Conservation (phyloP, 2,888 invertebrate genomes). For the Drosophila multiciliata region DNA sequence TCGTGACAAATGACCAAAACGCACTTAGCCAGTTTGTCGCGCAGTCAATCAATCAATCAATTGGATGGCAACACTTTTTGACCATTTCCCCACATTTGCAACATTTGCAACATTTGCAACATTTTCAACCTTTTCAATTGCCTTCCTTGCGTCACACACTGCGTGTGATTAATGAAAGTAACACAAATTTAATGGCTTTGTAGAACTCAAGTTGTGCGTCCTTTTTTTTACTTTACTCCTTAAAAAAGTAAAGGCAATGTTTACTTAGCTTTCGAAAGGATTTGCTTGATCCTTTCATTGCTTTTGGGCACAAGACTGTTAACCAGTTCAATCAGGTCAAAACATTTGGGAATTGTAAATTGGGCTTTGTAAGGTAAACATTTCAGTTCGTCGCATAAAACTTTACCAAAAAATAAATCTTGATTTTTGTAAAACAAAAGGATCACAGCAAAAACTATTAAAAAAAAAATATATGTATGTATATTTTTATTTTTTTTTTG, state of each 20-base stretch:
- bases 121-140: slow-evolving; percentile 17
- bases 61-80: slow-evolving; percentile 15
- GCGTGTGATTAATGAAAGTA: slow-evolving; percentile 51
- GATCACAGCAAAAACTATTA: not conserved
- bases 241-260: not conserved
- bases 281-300: not conserved
- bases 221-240: not conserved
- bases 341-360: not conserved
- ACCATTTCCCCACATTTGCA: slow-evolving; percentile 2
- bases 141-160: slow-evolving; percentile 22
- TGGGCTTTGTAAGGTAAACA: not conserved
- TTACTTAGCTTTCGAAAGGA: not conserved
- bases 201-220: not conserved
- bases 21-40: slow-evolving; percentile 33
- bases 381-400: not conserved
- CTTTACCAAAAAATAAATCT: not conserved
- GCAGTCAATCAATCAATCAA: slow-evolving; percentile 44
- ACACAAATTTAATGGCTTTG: not conserved
- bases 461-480: not conserved
- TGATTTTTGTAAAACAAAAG: not conserved
- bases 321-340: not conserved
- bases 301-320: not conserved
- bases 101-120: slow-evolving; percentile 8
- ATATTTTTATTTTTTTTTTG: not conserved
- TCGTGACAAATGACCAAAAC: slow-evolving; percentile 47